These are phyloP conservation scores for Plemyria rubiginata DNA, from an alignment of 2,888 invertebrate species.

Conservation along the genomic window DNA sequence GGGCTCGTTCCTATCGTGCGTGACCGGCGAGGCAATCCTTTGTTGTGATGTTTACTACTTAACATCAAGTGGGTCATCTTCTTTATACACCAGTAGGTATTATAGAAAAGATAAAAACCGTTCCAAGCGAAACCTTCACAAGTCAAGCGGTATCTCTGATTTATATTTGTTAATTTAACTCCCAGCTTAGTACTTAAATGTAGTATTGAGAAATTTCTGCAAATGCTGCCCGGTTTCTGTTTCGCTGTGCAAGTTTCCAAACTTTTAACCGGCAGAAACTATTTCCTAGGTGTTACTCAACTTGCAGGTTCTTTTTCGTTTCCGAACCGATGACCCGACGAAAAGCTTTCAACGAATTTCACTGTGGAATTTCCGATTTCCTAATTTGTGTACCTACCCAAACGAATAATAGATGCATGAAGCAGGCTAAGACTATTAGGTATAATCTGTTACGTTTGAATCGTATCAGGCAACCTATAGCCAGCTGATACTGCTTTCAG, in stretches of 20 bases:
- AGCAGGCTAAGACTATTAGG: slow-evolving; percentile 2
- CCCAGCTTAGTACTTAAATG: neutral
- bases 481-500: slow-evolving; percentile 36
- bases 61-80: too few relatives aligned
- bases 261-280: slow-evolving; percentile 13
- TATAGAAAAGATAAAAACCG: too few relatives aligned
- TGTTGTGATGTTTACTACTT: too few relatives aligned
- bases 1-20: too few relatives aligned
- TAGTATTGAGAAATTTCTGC: neutral
- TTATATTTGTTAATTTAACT: neutral
- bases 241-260: slow-evolving; percentile 11
- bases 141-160: too few relatives aligned
- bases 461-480: slow-evolving; percentile 11
- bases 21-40: too few relatives aligned
- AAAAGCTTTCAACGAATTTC: slow-evolving; percentile 19
- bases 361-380: slow-evolving; percentile 6
- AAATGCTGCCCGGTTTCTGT: neutral
- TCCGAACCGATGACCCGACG: slow-evolving; percentile 8
- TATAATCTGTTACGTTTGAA: slow-evolving; percentile 20
- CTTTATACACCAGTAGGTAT: too few relatives aligned
- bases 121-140: too few relatives aligned
- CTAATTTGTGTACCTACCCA: neutral
- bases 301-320: slow-evolving; percentile 11
- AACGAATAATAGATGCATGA: slow-evolving; percentile 6
- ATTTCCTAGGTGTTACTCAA: slow-evolving; percentile 19